phyloP scores from a whole-genome alignment of 2,113 vertebrate species.

The Megaceryle maxima region DNA sequence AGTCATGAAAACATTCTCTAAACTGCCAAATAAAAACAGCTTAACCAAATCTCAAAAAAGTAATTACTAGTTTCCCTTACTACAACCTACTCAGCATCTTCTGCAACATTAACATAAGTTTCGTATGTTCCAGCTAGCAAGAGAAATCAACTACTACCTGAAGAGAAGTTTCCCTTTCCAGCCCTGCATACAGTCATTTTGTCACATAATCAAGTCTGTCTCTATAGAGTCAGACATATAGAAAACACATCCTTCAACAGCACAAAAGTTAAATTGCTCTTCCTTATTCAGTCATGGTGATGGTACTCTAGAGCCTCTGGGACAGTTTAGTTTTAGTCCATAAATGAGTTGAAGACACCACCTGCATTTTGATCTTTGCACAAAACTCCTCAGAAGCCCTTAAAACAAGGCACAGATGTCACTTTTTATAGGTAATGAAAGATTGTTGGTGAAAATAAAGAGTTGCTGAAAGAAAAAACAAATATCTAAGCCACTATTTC shows the following conservation, averaged over 20 bases:
- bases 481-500: neutral
- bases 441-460: neutral
- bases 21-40: neutral
- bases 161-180: neutral
- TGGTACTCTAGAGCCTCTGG: neutral
- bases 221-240: neutral
- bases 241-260: neutral
- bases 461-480: rapidly evolving
- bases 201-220: neutral
- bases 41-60: neutral
- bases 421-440: neutral
- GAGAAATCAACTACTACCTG: neutral
- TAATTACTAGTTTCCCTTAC: neutral
- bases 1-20: neutral
- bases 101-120: neutral
- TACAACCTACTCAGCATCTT: neutral
- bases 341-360: neutral
- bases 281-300: neutral
- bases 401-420: neutral
- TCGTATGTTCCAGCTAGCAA: neutral
- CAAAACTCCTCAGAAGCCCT: neutral
- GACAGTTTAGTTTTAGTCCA: neutral
- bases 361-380: neutral
- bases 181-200: neutral
- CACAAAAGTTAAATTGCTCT: neutral